phyloP scores from a whole-genome alignment of 2,113 vertebrate species.

The Nymphicus hollandicus region DNA sequence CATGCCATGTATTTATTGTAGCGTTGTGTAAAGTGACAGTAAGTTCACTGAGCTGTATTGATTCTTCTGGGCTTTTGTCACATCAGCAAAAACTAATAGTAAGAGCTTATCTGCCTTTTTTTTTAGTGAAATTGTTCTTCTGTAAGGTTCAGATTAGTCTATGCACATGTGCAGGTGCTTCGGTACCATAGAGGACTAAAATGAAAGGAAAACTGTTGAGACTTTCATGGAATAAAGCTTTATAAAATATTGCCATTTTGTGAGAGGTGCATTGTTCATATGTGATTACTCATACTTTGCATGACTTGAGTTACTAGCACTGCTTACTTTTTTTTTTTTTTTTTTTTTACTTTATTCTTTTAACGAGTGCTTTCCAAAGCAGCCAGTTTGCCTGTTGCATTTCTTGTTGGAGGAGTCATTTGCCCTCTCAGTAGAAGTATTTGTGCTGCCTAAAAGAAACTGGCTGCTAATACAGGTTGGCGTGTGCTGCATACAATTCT shows the following conservation, averaged over 20 bases:
- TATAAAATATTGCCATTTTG: not conserved
- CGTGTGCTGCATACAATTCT: not conserved
- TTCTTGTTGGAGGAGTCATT: not conserved
- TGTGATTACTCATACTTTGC: not conserved
- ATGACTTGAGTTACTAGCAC: not conserved
- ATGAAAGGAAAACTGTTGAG: not conserved
- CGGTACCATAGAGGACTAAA: not conserved
- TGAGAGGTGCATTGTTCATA: not conserved
- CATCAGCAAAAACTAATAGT: fast-evolving
- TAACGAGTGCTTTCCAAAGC: not conserved
- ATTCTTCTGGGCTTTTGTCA: not conserved
- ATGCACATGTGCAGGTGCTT: fast-evolving
- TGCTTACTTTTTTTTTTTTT: not conserved
- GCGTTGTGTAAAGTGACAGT: not conserved
- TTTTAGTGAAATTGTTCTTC: not conserved
- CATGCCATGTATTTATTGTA: fast-evolving
- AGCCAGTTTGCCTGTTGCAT: not conserved
- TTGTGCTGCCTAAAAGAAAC: not conserved
- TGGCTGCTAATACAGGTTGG: not conserved
- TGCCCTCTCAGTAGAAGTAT: not conserved
- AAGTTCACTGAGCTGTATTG: not conserved
- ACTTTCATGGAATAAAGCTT: not conserved
- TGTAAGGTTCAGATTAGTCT: fast-evolving
- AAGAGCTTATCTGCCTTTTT: not conserved
- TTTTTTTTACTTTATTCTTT: not conserved